These are phyloP conservation scores for Triplophysa tibetana DNA, from an alignment of 2,113 vertebrate species.

Conservation along the genomic window DNA sequence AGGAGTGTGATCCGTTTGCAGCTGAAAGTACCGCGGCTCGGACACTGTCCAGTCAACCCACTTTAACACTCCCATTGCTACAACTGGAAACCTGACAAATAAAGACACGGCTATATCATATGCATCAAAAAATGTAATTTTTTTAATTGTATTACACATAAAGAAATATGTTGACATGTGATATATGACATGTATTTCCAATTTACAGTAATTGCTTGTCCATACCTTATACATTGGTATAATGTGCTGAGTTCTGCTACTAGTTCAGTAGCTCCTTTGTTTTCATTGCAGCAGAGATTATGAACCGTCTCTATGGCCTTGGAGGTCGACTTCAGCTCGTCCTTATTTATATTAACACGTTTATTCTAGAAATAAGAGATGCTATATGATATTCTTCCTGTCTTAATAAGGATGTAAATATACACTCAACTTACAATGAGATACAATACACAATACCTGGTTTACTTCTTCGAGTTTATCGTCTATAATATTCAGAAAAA, in stretches of 20 bases:
- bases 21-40: slow-evolving; percentile 95
- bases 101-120: slow-evolving; percentile 15
- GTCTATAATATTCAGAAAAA: too few species aligned
- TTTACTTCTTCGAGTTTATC: too few species aligned
- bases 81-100: slow-evolving; percentile 87
- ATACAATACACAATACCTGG: too few species aligned
- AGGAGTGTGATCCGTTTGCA: slow-evolving; percentile 96
- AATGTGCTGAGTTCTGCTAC: slow-evolving; percentile 94
- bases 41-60: slow-evolving; percentile 99
- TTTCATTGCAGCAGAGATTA: slow-evolving; percentile 96
- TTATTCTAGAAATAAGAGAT: slow-evolving; percentile 82
- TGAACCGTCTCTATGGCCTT: slow-evolving; percentile 96
- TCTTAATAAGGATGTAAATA: too few species aligned
- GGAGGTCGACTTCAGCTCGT: slow-evolving; percentile 94
- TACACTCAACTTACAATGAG: too few species aligned
- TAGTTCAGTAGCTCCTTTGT: slow-evolving; percentile 95
- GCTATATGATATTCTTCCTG: slow-evolving; percentile 20
- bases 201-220: background rate
- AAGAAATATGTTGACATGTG: too few species aligned
- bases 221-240: slow-evolving; percentile 88
- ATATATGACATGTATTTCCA: too few species aligned
- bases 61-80: slow-evolving; percentile 96
- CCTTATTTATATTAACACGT: slow-evolving; percentile 95
- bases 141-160: too few species aligned
- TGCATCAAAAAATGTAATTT: background rate